Conservation (phyloP, 2,888 invertebrate species). For the Hedya salicella region DNA sequence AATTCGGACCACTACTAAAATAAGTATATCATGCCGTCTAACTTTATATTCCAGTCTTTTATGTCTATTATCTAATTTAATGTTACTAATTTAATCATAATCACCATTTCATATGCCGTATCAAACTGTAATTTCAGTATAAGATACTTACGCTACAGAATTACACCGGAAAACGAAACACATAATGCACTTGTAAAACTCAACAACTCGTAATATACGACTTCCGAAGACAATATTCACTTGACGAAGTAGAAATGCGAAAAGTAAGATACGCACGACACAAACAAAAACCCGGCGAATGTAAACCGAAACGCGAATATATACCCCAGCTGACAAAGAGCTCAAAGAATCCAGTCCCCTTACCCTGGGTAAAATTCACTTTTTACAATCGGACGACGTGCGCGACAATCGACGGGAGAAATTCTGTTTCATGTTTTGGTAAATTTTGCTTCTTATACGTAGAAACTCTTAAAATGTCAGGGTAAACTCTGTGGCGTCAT, state of each 20-base stretch:
- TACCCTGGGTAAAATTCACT: slow-evolving; percentile 43
- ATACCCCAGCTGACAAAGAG: slow-evolving; percentile 42
- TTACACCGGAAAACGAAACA: slow-evolving; percentile 24
- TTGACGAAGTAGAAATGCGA: neutral
- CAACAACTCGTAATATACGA: neutral
- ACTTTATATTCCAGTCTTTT: no score
- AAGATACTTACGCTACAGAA: slow-evolving; percentile 23
- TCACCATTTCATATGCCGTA: no score
- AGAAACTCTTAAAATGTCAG: slow-evolving; percentile 53
- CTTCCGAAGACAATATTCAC: neutral
- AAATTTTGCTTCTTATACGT: slow-evolving; percentile 48
- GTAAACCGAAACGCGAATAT: slow-evolving; percentile 40
- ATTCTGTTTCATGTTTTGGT: slow-evolving; percentile 50
- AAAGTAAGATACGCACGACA: neutral
- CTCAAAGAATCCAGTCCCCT: slow-evolving; percentile 44
- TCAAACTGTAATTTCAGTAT: neutral
- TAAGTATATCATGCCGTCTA: no score
- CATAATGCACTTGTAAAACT: slow-evolving; percentile 1
- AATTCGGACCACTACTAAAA: no score
- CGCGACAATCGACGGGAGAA: slow-evolving; percentile 46
- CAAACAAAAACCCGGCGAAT: neutral
- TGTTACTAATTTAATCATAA: no score
- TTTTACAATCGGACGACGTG: slow-evolving; percentile 41
- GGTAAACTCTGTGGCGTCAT: slow-evolving; percentile 52
- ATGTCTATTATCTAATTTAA: no score